Percentiles rank a stretch among this genome's conserved stretches.
Evolutionary conservation across 2,113 vertebrate species (phyloP).

Genomic region (Drymodes brunneopygia): DNA sequence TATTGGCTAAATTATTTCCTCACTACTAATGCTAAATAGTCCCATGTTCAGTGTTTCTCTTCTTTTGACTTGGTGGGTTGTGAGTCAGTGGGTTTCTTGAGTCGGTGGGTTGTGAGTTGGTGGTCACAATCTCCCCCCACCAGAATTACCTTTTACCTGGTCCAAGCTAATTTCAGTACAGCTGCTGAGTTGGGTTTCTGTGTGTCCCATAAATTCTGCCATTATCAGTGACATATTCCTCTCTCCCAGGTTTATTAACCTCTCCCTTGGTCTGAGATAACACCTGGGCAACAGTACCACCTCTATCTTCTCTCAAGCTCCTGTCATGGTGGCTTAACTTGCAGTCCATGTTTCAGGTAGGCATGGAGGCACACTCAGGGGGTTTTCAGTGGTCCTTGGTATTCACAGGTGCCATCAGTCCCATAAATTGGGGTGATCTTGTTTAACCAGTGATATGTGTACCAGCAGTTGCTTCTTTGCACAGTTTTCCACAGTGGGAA

Average conservation of each 20-base stretch:
- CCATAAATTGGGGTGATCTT: neutral
- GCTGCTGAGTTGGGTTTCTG: neutral
- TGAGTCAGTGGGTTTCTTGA: neutral
- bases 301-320: neutral
- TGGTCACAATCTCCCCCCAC: neutral
- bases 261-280: neutral
- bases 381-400: neutral
- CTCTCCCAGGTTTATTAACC: neutral
- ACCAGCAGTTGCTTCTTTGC: neutral
- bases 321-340: neutral
- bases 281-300: neutral
- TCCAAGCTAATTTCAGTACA: fast-evolving
- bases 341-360: neutral
- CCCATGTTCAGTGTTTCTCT: neutral
- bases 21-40: neutral
- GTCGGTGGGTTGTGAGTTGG: neutral
- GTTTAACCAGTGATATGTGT: neutral
- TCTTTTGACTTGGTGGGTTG: neutral
- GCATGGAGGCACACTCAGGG: neutral
- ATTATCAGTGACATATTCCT: neutral
- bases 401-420: neutral
- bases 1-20: neutral
- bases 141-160: neutral
- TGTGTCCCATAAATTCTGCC: neutral
- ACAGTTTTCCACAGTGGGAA: fast-evolving